Conservation (phyloP, 2,113 vertebrate species). For the Pimephales promelas region DNA sequence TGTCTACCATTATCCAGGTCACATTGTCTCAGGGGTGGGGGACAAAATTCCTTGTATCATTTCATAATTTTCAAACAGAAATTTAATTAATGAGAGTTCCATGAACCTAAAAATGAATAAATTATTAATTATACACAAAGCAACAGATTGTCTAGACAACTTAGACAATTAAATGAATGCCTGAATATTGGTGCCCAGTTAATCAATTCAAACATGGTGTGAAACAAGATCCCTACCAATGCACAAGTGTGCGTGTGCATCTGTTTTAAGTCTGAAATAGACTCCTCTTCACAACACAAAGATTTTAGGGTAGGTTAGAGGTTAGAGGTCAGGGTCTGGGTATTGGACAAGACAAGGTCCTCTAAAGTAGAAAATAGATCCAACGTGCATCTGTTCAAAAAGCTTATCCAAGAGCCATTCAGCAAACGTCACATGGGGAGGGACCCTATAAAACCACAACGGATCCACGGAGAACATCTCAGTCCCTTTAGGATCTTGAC, state of each 20-base stretch:
- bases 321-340: conserved; percentile 56
- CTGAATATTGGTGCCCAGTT: not conserved
- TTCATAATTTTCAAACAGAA: not conserved
- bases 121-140: not conserved
- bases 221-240: conserved; percentile 10
- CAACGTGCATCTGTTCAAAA: conserved; percentile 71
- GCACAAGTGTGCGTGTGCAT: conserved; percentile 67
- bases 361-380: conserved; percentile 76
- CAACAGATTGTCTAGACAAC: not conserved
- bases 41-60: not conserved
- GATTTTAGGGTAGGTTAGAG: conserved; percentile 69
- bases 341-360: conserved; percentile 61
- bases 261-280: conserved; percentile 77
- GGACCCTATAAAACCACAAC: conserved; percentile 66
- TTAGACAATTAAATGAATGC: not conserved
- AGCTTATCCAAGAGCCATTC: conserved; percentile 61
- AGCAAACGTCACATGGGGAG: conserved; percentile 68
- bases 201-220: conserved; percentile 24
- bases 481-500: conserved; percentile 33
- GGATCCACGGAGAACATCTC: conserved; percentile 1
- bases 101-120: not conserved
- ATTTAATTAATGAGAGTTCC: not conserved
- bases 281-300: conserved; percentile 73
- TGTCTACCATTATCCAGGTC: conserved; percentile 50
- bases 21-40: not conserved